Evolutionary conservation across 2,113 vertebrate genomes (phyloP).

Genomic region (Tricholaema leucomelas): DNA sequence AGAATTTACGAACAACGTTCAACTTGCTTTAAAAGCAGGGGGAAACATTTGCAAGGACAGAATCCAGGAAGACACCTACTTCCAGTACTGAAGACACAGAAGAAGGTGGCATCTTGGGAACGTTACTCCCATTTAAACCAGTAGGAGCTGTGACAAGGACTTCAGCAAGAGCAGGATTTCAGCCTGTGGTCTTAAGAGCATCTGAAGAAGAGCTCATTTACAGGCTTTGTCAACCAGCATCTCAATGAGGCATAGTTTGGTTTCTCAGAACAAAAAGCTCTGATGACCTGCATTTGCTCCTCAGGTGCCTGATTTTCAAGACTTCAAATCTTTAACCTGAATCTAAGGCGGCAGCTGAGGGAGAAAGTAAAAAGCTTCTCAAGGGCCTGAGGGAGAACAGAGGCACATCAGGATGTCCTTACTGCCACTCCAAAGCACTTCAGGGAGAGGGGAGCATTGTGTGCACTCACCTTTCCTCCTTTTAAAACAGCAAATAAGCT

Average conservation of each 20-base stretch:
- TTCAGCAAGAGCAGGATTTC: not conserved
- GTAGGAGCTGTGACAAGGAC: not conserved
- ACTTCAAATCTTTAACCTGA: not conserved
- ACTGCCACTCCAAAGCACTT: not conserved
- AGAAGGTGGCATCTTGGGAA: not conserved
- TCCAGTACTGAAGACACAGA: not conserved
- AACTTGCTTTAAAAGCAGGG: not conserved
- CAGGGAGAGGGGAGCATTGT: not conserved
- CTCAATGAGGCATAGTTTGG: not conserved
- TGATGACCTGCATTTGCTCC: not conserved
- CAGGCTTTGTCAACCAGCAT: not conserved
- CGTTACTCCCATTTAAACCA: not conserved
- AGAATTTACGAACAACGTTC: not conserved
- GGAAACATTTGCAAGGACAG: not conserved
- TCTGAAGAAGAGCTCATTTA: not conserved
- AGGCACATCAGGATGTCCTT: not conserved
- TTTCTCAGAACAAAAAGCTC: not conserved
- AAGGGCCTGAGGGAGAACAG: fast-evolving
- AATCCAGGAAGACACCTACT: not conserved
- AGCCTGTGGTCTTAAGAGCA: not conserved
- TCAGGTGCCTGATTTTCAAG: not conserved
- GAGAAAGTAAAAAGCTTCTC: not conserved
- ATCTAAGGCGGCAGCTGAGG: not conserved
- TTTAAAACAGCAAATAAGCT: not conserved
- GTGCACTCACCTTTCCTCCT: not conserved